Evolutionary conservation across 1,140 invertebrate species (phyloP), one percentile per base, ranked within the genome.

Genomic region (Alviniconcha marisindica): DNA sequence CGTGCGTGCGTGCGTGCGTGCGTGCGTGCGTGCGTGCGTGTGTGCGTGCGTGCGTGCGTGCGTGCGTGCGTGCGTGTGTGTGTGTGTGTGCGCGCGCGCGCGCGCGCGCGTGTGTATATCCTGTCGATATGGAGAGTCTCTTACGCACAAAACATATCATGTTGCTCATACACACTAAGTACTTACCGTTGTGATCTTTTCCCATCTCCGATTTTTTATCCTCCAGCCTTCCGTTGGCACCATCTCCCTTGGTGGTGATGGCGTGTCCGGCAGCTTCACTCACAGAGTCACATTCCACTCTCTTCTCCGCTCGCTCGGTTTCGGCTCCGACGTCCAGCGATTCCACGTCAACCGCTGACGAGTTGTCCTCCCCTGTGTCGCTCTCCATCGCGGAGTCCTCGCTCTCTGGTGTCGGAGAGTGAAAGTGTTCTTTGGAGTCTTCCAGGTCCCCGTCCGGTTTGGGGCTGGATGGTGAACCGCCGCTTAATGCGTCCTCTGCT

Each of bases 311-410:
- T 31, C 7, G 18, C 15, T n/a, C 31, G 31, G 1, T 28, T 44
- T 80, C 78, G 4, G 38, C 18, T 18, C 33, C 78, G 10, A 21
- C 0, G 36, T 83, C 81, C 51, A 82, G 81, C 2, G 81, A 74
- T 80, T 81, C 81, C 31, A 73, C 77, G 44, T 83, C 83, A 28
- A 84, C 79, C 0, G 69, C 40, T 5, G 31, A 1, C 71, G 63
- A 82, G 31, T 77, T 54, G 21, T 82, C 82, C 60, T 76, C 63
- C 21, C n/a, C 71, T 24, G 63, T 44, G 28, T 83, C 79, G 56
- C 81, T 86, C 31, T 80, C 77, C 4, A 54, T 51, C 44, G 73
- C 44, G 31, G 48, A 78, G 77, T 60, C 56, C 31, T 80, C 56
- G 38, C 78, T 80, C 36, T 80, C 78, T 36, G 78, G 78, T 2